phyloP scores from a whole-genome alignment of 2,113 vertebrate species.

The Atractosteus spatula region DNA sequence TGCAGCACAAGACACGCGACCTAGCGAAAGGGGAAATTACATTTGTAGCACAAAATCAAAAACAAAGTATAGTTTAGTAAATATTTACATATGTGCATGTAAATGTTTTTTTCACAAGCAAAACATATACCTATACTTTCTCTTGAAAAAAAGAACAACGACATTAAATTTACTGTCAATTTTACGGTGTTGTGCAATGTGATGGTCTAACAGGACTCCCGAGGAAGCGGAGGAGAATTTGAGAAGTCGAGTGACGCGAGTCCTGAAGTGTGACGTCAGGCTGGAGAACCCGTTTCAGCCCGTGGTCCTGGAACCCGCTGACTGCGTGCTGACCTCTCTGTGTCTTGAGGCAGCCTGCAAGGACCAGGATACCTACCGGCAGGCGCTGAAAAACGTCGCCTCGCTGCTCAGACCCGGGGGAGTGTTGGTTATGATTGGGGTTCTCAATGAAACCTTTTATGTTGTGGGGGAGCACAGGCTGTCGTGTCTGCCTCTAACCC shows the following conservation, averaged over 20 bases:
- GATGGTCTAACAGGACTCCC: conserved; percentile 28
- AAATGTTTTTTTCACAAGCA: too few relatives aligned
- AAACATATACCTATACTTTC: too few relatives aligned
- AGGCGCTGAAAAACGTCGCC: conserved; percentile 33
- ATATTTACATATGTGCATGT: too few relatives aligned
- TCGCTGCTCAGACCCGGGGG: conserved; percentile 51
- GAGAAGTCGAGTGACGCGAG: conserved; percentile 27
- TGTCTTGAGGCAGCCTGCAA: conserved; percentile 58
- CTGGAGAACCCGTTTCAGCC: conserved; percentile 43
- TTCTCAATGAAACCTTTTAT: conserved; percentile 49
- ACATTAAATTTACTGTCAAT: too few relatives aligned
- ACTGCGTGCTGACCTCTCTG: conserved; percentile 54
- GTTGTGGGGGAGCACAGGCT: conserved; percentile 45
- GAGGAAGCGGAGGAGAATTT: conserved; percentile 54
- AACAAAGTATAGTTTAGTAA: too few relatives aligned
- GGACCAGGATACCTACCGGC: conserved; percentile 42
- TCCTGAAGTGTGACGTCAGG: conserved; percentile 51
- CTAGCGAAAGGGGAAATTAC: too few relatives aligned
- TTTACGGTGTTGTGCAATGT: too few relatives aligned
- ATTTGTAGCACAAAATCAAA: too few relatives aligned
- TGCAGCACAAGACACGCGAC: too few relatives aligned
- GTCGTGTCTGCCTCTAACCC: conserved; percentile 45
- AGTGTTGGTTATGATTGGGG: conserved; percentile 44
- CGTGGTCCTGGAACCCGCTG: conserved; percentile 6
- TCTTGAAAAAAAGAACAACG: too few relatives aligned